A percentile compares a stretch with the other conserved stretches of the same genome.
These are phyloP conservation scores for Botia almorhae DNA, from an alignment of 2,797 vertebrate species.

Conservation along the genomic window DNA sequence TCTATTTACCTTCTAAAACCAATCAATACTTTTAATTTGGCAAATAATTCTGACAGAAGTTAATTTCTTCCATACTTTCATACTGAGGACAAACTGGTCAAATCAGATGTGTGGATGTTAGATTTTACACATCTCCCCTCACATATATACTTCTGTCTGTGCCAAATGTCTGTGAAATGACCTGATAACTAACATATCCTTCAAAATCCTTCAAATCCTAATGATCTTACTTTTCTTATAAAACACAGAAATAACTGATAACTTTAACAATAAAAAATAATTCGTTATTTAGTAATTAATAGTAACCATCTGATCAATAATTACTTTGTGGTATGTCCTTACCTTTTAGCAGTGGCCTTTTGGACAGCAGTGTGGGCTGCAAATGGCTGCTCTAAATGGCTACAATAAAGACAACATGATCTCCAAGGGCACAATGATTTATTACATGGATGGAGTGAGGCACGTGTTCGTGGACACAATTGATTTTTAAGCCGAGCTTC, in stretches of 20 bases:
- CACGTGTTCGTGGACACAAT: conserved; percentile 18
- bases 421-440: conserved; percentile 35
- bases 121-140: too few species aligned
- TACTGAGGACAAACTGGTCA: too few species aligned
- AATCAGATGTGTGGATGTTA: too few species aligned
- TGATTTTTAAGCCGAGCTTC: conserved; percentile 14
- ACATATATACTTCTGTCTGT: neutral
- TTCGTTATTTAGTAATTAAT: neutral
- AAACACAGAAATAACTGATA: neutral
- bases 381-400: neutral
- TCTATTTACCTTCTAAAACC: too few species aligned
- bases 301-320: conserved; percentile 11
- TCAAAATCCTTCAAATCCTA: neutral
- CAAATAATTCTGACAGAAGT: too few species aligned
- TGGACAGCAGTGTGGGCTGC: neutral
- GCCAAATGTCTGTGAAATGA: neutral
- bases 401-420: conserved; percentile 36
- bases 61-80: too few species aligned
- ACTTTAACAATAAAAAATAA: too few species aligned
- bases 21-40: too few species aligned
- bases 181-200: neutral
- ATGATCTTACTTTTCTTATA: neutral
- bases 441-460: neutral
- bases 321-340: neutral
- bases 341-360: conserved; percentile 17